A percentile compares a stretch with the other conserved stretches of the same genome.
These are phyloP conservation scores for Sebastes goodei DNA, from an alignment of 2,797 vertebrate genomes.

Conservation along the genomic window DNA sequence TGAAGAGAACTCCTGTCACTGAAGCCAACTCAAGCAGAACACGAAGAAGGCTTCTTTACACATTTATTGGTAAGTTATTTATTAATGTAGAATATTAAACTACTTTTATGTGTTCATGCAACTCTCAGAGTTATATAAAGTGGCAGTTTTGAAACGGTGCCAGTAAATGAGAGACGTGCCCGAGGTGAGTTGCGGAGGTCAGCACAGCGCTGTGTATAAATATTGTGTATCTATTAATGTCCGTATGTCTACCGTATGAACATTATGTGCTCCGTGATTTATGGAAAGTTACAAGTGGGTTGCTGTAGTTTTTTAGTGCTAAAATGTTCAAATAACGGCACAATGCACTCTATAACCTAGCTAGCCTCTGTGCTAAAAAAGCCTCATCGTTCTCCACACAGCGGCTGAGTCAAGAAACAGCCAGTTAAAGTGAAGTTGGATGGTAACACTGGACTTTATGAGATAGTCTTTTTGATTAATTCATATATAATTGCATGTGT, in stretches of 20 bases:
- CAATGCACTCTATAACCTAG: neutral
- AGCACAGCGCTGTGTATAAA: neutral
- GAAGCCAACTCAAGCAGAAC: neutral
- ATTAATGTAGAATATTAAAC: neutral
- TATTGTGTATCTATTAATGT: neutral
- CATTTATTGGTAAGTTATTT: too few species aligned
- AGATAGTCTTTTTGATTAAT: too few species aligned
- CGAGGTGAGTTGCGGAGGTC: neutral
- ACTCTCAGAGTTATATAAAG: neutral
- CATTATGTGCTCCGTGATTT: neutral
- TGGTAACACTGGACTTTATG: too few species aligned
- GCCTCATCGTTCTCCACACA: neutral
- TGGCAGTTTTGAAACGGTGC: neutral
- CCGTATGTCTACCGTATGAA: accelerated
- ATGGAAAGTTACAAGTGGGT: neutral
- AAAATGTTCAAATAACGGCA: neutral
- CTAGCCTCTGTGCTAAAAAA: neutral
- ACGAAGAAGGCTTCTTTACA: too few species aligned
- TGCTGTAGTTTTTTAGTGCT: neutral
- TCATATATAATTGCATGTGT: too few species aligned
- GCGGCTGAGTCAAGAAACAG: too few species aligned
- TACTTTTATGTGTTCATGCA: neutral
- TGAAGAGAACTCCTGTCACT: neutral
- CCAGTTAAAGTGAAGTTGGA: too few species aligned
- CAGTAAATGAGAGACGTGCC: too few species aligned